These are phyloP conservation scores for Fistularia tabacaria DNA, from an alignment of 2,797 vertebrate species.

Conservation along the genomic window DNA sequence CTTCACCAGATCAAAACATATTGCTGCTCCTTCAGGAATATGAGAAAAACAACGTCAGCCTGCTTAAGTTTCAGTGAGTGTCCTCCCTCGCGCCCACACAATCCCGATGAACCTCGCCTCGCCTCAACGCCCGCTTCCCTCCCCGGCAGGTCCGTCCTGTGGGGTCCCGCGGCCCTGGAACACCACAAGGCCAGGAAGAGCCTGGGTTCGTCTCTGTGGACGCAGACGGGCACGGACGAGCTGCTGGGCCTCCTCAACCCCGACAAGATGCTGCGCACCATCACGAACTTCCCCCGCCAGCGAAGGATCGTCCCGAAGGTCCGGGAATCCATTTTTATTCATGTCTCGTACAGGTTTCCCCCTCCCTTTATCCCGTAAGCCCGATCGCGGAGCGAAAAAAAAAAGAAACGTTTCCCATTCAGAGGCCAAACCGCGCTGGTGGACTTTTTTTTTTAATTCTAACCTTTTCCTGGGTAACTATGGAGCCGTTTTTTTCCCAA, in stretches of 20 bases:
- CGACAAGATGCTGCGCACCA: conserved; percentile 82
- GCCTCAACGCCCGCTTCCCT: background rate
- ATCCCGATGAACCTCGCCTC: too few relatives aligned
- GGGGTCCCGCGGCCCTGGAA: conserved; percentile 91
- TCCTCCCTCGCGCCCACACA: background rate
- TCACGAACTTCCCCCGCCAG: conserved; percentile 83
- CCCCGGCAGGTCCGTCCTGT: conserved; percentile 79
- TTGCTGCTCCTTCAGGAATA: conserved; percentile 85
- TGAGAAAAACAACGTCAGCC: conserved; percentile 84
- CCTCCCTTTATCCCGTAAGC: too few relatives aligned
- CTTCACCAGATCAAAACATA: conserved; percentile 87
- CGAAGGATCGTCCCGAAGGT: conserved; percentile 78
- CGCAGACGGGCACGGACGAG: conserved; percentile 85
- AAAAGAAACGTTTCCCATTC: too few relatives aligned
- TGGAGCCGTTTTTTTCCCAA: too few relatives aligned
- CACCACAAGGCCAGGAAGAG: conserved; percentile 89
- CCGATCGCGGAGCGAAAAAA: too few relatives aligned
- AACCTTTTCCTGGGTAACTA: too few relatives aligned
- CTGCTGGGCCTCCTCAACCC: conserved; percentile 82
- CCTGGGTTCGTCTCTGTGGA: conserved; percentile 91
- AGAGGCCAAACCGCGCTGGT: too few relatives aligned
- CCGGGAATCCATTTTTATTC: background rate
- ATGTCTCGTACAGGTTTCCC: too few relatives aligned
- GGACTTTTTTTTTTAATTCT: too few relatives aligned
- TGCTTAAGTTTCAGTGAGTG: conserved; percentile 81